Conservation (phyloP, 2,888 invertebrate species). For the Frankliniella intonsa region DNA sequence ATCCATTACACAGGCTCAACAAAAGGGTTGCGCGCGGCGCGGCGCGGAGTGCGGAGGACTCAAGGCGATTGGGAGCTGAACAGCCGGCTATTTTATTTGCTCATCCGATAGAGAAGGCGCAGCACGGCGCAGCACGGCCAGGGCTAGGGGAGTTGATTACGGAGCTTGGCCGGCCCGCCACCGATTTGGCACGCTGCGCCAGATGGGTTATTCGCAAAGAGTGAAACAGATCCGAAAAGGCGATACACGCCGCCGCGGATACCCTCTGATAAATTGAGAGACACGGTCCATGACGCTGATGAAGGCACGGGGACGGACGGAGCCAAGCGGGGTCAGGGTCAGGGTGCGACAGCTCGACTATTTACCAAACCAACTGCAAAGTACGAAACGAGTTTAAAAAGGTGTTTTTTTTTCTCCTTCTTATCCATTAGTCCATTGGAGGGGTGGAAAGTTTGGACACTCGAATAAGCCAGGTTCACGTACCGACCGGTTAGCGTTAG, state of each 20-base stretch:
- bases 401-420: too few relatives aligned
- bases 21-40: background rate
- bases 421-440: too few relatives aligned
- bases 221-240: background rate
- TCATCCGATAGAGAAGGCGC: slow-evolving; percentile 10
- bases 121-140: too few relatives aligned
- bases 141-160: background rate
- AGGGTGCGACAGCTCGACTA: too few relatives aligned
- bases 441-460: too few relatives aligned
- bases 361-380: too few relatives aligned
- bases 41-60: too few relatives aligned
- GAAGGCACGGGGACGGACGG: background rate
- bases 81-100: slow-evolving; percentile 4
- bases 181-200: background rate
- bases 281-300: background rate
- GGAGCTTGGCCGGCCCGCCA: background rate
- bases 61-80: background rate
- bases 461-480: too few relatives aligned
- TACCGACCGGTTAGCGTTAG: too few relatives aligned
- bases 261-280: slow-evolving; percentile 2
- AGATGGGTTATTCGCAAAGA: background rate
- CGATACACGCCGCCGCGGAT: background rate
- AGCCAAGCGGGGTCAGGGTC: too few relatives aligned
- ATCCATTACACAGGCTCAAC: slow-evolving; percentile 5
- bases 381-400: too few relatives aligned